Evolutionary conservation across 2,113 vertebrate species (phyloP), one percentile per base, ranked within the genome.

Genomic region (Lycocorax pyrrhopterus): DNA sequence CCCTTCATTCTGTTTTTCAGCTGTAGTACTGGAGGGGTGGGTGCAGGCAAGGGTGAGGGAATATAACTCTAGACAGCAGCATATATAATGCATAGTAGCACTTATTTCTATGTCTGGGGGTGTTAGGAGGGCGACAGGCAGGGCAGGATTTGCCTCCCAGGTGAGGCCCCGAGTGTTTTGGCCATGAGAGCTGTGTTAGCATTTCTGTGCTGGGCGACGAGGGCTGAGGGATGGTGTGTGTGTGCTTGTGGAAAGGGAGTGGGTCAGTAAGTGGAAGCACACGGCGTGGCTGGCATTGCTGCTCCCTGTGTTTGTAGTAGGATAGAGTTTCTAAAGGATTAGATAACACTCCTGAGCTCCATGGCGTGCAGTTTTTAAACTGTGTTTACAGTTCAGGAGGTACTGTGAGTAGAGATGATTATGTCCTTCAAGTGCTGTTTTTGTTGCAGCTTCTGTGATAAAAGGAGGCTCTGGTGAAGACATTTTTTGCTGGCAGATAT

Each of bases 371-470:
- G 68, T 84, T 96, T 84, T 78, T 39, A 85, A 95, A 89, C 89
- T 90, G 74, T 92, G 81, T 92, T 96, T 93, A 87, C 92, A 94
- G 82, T 94, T 91, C 72, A 62, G 87, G 87, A 94, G 90, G 52
- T 83, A 95, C 71, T 77, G 77, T 77, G 84, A 74, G 89, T 68
- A 92, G 85, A 89, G 90, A 90, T 81, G 88, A 93, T 96, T 84
- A 63, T 91, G 90, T 90, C 90, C 92, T 94, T 72, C 78, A 95
- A 96, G 88, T 92, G 59, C 73, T 93, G 96, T 88, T 77, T 90
- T 87, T 91, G 62, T 95, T 90, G 68, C 55, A 78, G 44, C 75
- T 63, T 74, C 60, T 84, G 56, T 88, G 93, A 72, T 83, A 35
- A 83, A 77, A 96, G 66, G 69, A 88, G 51, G 69, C 88, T 81